Evolutionary conservation across 2,113 vertebrate genomes (phyloP).

Genomic region (Cranoglanis bouderius): DNA sequence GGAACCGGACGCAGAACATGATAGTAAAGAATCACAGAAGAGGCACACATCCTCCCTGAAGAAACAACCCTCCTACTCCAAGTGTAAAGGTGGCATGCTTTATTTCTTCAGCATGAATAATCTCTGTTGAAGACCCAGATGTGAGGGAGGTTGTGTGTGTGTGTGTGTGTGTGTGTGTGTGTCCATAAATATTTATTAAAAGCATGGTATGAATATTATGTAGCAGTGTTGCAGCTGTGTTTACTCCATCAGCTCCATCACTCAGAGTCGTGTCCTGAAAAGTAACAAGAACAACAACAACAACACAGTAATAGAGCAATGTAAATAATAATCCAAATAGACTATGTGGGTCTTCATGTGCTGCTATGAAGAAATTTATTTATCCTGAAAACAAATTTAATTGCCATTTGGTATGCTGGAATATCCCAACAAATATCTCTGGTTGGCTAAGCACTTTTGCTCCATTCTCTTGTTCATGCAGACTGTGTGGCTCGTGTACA

Average conservation of each 20-base stretch:
- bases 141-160: not conserved
- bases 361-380: not conserved
- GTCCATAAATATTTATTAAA: not conserved
- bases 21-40: slow-evolving; percentile 30
- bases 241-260: not conserved
- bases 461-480: slow-evolving; percentile 58
- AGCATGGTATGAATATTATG: not conserved
- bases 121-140: not conserved
- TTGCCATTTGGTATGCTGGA: not conserved
- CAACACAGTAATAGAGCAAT: not conserved
- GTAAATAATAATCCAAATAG: not conserved
- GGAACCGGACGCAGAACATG: slow-evolving; percentile 3
- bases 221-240: not conserved
- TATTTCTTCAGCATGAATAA: not conserved
- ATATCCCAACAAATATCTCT: not conserved
- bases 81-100: slow-evolving; percentile 75
- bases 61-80: slow-evolving; percentile 78
- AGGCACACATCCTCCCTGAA: slow-evolving; percentile 57
- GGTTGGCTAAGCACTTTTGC: not conserved
- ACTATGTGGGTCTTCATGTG: not conserved
- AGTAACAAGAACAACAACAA: not conserved
- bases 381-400: not conserved
- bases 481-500: slow-evolving; percentile 80
- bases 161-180: not conserved
- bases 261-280: too few relatives aligned